These are phyloP conservation scores for Trachemys scripta DNA, from an alignment of 2,113 vertebrate species.

Conservation along the genomic window DNA sequence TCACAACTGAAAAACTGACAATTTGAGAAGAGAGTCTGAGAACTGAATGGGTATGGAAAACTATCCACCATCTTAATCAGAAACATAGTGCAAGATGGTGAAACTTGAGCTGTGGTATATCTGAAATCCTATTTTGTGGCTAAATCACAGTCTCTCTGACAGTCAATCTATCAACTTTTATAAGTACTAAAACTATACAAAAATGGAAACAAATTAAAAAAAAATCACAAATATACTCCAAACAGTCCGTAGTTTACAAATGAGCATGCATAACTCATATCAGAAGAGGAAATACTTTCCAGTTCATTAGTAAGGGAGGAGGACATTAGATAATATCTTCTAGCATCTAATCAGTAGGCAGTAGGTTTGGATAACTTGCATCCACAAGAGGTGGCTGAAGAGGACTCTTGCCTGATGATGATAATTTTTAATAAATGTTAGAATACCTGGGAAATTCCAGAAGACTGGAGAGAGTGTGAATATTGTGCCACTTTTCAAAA, in stretches of 20 bases:
- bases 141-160: background rate
- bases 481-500: background rate
- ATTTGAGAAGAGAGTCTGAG: background rate
- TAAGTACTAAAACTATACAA: background rate
- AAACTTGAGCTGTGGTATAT: background rate
- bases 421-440: background rate
- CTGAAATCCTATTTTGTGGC: background rate
- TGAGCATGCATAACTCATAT: background rate
- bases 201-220: background rate
- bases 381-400: background rate
- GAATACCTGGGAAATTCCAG: background rate
- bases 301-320: background rate
- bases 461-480: background rate
- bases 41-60: background rate
- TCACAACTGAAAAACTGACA: background rate
- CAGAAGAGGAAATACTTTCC: background rate
- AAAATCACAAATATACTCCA: background rate
- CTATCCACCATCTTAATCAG: background rate
- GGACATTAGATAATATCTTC: background rate
- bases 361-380: background rate
- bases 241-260: background rate
- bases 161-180: background rate
- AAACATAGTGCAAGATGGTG: background rate
- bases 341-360: background rate
- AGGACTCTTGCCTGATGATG: background rate